Base-by-base conservation (phyloP, 1,140 invertebrate genomes). In the Ostrea edulis region DNA sequence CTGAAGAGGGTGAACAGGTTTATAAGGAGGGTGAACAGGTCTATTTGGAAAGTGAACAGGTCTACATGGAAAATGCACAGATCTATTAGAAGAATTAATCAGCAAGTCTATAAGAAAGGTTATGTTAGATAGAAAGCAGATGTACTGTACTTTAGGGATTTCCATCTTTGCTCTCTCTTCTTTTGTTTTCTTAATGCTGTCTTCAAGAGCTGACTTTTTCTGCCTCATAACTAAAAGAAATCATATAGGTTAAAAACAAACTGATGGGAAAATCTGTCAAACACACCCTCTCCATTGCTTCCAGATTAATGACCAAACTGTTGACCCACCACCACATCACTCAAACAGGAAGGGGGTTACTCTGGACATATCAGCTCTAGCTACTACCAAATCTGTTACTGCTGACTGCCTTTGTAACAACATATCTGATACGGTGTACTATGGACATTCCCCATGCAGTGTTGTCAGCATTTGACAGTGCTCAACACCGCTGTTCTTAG, bases 121-220 rank as follows among this genome's bases (percentile, higher is more conserved):
- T 14, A 81, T 12, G 85, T 86, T 11, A 9, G 17, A 17, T n/a
- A 25, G 12, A 86, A 17, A 55, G 17, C 17, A 62, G 17, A n/a
- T 88, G 4, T 51, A 14, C 53, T 53, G 88, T 87, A 93, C 93
- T 91, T 88, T 88, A 55, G 94, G 93, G 54, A 51, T 71, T 22
- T 83, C 89, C 62, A 92, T 85, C 44, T 85, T 87, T 71, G 92
- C 90, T 87, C 90, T 92, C 22, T 91, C 91, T 54, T 88, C 88
- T 65, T 89, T 92, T 17, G 88, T 85, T 88, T 91, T 91, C n/a
- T 89, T 91, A n/a, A 92, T 93, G 25, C 82, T 86, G 53, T 94
- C 93, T 83, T 94, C 93, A 17, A 93, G 89, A 54, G 90, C 86
- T 52, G 83, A 83, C 55, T 94, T 94, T 86, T 93, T 91, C 68